Evolutionary conservation across 2,888 invertebrate genomes (phyloP).

Genomic region (Erynnis tages): DNA sequence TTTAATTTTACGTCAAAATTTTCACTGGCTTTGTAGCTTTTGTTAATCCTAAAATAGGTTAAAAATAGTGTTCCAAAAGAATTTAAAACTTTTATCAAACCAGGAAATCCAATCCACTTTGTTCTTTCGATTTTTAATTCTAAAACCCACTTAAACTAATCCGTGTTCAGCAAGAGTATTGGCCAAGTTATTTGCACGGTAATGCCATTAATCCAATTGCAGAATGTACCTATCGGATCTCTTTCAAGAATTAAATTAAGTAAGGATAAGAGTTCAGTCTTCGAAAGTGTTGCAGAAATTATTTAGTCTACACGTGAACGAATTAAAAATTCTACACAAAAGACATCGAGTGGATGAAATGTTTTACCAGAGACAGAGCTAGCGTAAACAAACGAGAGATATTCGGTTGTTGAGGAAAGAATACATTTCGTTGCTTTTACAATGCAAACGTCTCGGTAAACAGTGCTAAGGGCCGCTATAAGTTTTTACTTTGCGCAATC

Average conservation of each 20-base stretch:
- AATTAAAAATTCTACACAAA: conserved; percentile 23
- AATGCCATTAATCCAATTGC: conserved; percentile 4
- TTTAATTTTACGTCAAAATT: neutral
- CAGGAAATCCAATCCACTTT: neutral
- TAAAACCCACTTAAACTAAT: conserved; percentile 16
- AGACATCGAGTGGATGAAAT: conserved; percentile 28
- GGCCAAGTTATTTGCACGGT: conserved; percentile 4
- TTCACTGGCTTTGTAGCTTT: neutral
- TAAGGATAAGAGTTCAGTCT: neutral
- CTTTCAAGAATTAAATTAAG: conserved; percentile 1
- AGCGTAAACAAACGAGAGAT: conserved; percentile 21
- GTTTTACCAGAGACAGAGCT: conserved; percentile 21
- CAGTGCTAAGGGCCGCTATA: conserved; percentile 26
- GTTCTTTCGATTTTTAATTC: conserved; percentile 13
- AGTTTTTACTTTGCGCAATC: conserved; percentile 19
- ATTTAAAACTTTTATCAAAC: neutral
- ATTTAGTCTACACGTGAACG: neutral
- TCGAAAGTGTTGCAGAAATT: neutral
- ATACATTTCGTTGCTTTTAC: conserved; percentile 24
- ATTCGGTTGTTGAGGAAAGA: conserved; percentile 23
- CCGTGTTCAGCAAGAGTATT: conserved; percentile 6
- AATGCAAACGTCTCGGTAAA: conserved; percentile 25
- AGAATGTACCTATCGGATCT: conserved; percentile 1
- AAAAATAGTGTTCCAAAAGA: neutral
- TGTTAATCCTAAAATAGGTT: too few species aligned